Evolutionary conservation across 30 jellyfish, hydroid and myxozoan species (phyloP), one percentile per base, ranked within the genome.

Genomic region (Rhopilema esculentum): DNA sequence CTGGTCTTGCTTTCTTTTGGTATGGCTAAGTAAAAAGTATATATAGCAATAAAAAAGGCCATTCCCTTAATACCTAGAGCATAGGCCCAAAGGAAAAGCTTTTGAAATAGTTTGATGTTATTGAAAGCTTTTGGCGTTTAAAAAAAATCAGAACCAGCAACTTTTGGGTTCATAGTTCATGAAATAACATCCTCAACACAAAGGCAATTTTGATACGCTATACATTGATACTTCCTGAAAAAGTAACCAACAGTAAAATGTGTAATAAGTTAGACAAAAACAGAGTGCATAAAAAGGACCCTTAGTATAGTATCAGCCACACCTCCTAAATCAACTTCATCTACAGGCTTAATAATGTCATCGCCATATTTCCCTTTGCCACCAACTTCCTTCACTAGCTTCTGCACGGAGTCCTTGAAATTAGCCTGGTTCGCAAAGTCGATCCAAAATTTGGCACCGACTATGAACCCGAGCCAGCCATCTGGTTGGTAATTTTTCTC

Each of bases 391-490:
- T 65, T 83, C 9, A 67, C 40, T 33, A 89, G 75, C 53, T 83
- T 84, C 27, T 19, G 24, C 9, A 71, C 71, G 16, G 84, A 74
- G 49, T 74, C 88, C 19, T 51, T 72, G 49, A 72, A 51, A 21
- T 75, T 72, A 22, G 17, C 23, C 66, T 16, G 72, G 65, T 69
- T 82, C 8, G 88, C 40, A 50, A 80, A 90, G 29, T 90, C 97
- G 53, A 86, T 90, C 91, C 92, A 90, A 18, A 83, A 76, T 62
- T 83, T 90, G 16, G 97, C 76, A 20, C 97, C 97, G n/a, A 90
- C 63, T 12, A 90, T 80, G 8, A 90, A 50, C 25, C 97, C 97
- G 25, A 90, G 91, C 97, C 97, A 90, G 30, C 97, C 97, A 77
- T 90, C 97, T 23, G 97, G 85, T 12, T 49, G 69, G 72, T 90